A percentile compares a stretch with the other conserved stretches of the same genome.
Evolutionary conservation across 2,888 invertebrate genomes (phyloP).

Genomic region (Dendrolimus pini): DNA sequence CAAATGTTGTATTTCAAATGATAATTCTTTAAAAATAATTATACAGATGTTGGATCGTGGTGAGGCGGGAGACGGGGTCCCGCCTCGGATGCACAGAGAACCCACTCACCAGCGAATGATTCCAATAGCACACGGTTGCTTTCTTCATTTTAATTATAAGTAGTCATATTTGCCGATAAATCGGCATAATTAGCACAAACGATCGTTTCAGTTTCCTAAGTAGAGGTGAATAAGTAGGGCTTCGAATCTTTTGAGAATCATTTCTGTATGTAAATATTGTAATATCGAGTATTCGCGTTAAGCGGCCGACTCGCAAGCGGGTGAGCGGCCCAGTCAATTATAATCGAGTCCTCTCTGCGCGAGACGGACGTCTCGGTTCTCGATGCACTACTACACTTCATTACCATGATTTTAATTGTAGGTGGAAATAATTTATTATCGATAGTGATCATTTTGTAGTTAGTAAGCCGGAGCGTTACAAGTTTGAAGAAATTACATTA

Average conservation of each 20-base stretch:
- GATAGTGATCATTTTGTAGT: conserved; percentile 73
- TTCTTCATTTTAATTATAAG: conserved; percentile 69
- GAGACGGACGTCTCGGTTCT: conserved; percentile 44
- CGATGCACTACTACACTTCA: conserved; percentile 61
- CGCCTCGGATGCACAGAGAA: conserved; percentile 48
- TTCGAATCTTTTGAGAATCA: conserved; percentile 58
- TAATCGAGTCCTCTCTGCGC: conserved; percentile 45
- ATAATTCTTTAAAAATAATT: conserved; percentile 49
- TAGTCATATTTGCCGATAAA: conserved; percentile 63
- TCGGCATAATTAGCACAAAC: conserved; percentile 59
- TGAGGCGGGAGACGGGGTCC: conserved; percentile 13
- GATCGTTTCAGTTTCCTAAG: conserved; percentile 68
- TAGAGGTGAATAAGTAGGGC: conserved; percentile 72
- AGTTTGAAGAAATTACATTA: conserved; percentile 70
- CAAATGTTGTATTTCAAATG: conserved; percentile 49
- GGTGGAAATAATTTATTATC: conserved; percentile 72
- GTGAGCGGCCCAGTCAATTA: conserved; percentile 69
- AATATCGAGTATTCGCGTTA: conserved; percentile 60
- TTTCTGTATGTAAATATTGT: conserved; percentile 71
- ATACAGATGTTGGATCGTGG: conserved; percentile 50
- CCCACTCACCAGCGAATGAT: conserved; percentile 52
- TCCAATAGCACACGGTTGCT: conserved; percentile 65
- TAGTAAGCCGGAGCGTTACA: conserved; percentile 73
- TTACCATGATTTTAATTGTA: conserved; percentile 68
- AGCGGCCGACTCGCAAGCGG: conserved; percentile 37